phyloP scores from a whole-genome alignment of 2,113 vertebrate species.

The Colinus virginianus region DNA sequence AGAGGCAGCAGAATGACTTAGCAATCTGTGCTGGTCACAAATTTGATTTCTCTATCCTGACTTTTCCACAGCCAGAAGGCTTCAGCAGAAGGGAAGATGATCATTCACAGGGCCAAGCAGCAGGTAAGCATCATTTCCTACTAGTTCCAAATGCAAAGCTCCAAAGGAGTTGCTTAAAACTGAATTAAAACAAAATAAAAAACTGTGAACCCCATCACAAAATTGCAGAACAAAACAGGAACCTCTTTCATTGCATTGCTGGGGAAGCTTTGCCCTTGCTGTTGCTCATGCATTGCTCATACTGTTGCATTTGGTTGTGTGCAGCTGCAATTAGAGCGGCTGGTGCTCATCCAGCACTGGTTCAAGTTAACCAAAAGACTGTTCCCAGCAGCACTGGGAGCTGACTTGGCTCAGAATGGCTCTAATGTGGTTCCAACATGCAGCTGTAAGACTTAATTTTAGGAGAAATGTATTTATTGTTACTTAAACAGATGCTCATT shows the following conservation, averaged over 20 bases:
- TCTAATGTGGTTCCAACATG: neutral
- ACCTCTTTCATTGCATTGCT: neutral
- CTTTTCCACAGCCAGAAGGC: neutral
- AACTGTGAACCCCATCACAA: neutral
- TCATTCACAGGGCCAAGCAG: neutral
- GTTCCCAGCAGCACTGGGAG: neutral
- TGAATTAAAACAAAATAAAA: neutral
- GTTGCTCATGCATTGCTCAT: neutral
- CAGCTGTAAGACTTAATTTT: neutral
- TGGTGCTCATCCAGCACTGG: neutral
- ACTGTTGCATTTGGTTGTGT: neutral
- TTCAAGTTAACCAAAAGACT: neutral
- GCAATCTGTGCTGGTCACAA: neutral
- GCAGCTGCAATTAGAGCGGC: neutral
- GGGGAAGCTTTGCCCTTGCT: neutral
- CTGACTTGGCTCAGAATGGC: neutral
- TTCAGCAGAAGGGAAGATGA: accelerated
- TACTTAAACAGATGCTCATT: neutral
- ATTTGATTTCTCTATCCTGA: neutral
- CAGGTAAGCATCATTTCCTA: neutral
- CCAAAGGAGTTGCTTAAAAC: neutral
- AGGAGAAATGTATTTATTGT: neutral
- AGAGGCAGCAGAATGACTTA: neutral
- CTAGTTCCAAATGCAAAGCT: neutral
- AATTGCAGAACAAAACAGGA: neutral